Percentiles rank a stretch among this genome's conserved stretches.
Evolutionary conservation across 1,140 invertebrate species (phyloP).

Genomic region (Trichomalopsis sarcophagae): DNA sequence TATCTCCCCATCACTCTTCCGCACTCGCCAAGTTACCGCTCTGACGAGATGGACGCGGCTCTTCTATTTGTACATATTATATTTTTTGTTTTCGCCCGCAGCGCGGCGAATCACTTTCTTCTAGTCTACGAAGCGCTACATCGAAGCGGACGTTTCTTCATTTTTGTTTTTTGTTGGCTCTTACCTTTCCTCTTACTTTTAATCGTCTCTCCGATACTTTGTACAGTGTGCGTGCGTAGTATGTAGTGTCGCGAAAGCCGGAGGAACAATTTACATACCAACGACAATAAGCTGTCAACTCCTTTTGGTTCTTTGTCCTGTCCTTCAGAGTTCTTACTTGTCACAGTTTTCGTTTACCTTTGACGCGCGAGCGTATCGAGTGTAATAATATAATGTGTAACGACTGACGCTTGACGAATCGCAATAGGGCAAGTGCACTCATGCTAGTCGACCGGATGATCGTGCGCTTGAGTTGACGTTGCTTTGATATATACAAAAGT

Average conservation of each 20-base stretch:
- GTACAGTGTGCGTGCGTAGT: background rate
- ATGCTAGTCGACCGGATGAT: conserved; percentile 47
- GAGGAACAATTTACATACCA: conserved; percentile 12
- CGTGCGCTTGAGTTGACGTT: conserved; percentile 14
- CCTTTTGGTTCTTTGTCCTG: background rate
- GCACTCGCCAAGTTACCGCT: too few species aligned
- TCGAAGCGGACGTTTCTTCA: conserved; percentile 2
- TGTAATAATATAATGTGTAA: conserved; percentile 18
- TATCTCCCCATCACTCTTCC: too few species aligned
- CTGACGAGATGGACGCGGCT: too few species aligned
- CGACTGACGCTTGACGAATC: conserved; percentile 44
- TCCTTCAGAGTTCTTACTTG: background rate
- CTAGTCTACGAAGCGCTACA: conserved; percentile 50
- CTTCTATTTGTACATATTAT: too few species aligned
- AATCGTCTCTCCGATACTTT: background rate
- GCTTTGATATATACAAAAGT: background rate
- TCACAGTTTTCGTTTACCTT: background rate
- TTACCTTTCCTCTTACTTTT: background rate
- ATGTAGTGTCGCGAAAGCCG: background rate
- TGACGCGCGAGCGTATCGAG: background rate
- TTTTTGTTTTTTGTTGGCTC: background rate
- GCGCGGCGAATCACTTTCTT: conserved; percentile 4
- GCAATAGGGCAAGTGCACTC: conserved; percentile 46
- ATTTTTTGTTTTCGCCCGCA: background rate
- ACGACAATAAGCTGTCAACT: conserved; percentile 45